Evolutionary conservation across 2,888 invertebrate species (phyloP).

Genomic region (Pyralis farinalis): DNA sequence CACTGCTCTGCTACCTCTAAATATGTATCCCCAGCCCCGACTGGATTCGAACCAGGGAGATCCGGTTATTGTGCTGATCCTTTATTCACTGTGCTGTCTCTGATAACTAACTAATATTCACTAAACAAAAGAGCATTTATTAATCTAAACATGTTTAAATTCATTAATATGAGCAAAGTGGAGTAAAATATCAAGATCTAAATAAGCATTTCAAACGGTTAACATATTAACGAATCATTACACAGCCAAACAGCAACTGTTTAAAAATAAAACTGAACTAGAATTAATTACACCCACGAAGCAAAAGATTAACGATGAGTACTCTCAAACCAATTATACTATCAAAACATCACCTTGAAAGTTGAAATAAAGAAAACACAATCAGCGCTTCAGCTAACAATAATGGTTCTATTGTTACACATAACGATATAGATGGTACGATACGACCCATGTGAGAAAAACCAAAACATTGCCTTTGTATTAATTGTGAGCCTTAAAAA

Average conservation of each 20-base stretch:
- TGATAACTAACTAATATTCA: too few species aligned
- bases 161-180: too few species aligned
- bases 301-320: conserved; percentile 49
- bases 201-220: conserved; percentile 7
- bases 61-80: too few species aligned
- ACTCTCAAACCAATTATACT: conserved; percentile 56
- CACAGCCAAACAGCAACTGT: conserved; percentile 26
- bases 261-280: conserved; percentile 32
- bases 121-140: too few species aligned
- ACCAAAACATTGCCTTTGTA: conserved; percentile 59
- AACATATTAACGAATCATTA: conserved; percentile 26
- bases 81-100: too few species aligned
- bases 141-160: too few species aligned
- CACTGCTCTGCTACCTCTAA: too few species aligned
- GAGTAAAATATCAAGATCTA: background rate
- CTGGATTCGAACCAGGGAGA: too few species aligned
- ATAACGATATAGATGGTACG: conserved; percentile 48
- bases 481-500: conserved; percentile 39
- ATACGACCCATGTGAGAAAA: conserved; percentile 65
- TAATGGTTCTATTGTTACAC: conserved; percentile 68
- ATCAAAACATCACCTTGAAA: conserved; percentile 73
- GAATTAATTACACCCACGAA: conserved; percentile 46
- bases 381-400: conserved; percentile 42
- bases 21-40: too few species aligned
- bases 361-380: conserved; percentile 58